Conservation (phyloP, 2,888 invertebrate species). For the Lasius fuliginosus region DNA sequence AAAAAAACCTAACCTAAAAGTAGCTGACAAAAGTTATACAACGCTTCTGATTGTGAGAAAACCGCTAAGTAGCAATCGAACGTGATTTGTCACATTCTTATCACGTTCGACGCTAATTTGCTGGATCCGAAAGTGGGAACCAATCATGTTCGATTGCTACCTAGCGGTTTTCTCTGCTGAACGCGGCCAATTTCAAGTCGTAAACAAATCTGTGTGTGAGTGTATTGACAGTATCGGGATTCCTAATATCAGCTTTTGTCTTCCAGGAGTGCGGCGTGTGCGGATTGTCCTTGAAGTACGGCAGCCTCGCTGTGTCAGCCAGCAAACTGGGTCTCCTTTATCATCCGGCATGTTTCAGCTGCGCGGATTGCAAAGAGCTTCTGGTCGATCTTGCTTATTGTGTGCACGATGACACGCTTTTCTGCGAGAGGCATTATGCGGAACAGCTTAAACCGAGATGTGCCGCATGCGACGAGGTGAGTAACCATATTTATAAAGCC, state of each 20-base stretch:
- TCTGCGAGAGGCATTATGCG: conserved; percentile 98
- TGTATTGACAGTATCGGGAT: not conserved
- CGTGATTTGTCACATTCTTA: too few species aligned
- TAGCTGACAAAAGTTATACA: not conserved
- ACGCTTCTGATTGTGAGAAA: not conserved
- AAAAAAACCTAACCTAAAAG: not conserved
- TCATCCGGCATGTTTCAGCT: conserved; percentile 98
- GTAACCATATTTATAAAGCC: conserved; percentile 80
- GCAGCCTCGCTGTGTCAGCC: conserved; percentile 94
- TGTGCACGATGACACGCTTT: conserved; percentile 94
- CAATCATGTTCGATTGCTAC: too few species aligned
- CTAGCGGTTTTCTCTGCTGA: too few species aligned
- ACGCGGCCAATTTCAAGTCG: not conserved
- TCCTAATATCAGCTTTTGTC: conserved; percentile 27
- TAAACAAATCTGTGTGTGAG: not conserved
- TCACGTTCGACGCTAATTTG: too few species aligned
- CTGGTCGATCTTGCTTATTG: conserved; percentile 99
- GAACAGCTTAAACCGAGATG: conserved; percentile 98
- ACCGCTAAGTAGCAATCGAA: too few species aligned
- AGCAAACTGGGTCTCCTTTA: conserved; percentile 93
- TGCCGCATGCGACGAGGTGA: conserved; percentile 99
- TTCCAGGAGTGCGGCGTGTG: conserved; percentile 94
- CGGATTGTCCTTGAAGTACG: conserved; percentile 92
- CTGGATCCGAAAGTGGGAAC: too few species aligned
- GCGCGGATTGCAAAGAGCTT: conserved; percentile 95